Conservation (phyloP, 2,797 vertebrate genomes). For the Clamator glandarius region DNA sequence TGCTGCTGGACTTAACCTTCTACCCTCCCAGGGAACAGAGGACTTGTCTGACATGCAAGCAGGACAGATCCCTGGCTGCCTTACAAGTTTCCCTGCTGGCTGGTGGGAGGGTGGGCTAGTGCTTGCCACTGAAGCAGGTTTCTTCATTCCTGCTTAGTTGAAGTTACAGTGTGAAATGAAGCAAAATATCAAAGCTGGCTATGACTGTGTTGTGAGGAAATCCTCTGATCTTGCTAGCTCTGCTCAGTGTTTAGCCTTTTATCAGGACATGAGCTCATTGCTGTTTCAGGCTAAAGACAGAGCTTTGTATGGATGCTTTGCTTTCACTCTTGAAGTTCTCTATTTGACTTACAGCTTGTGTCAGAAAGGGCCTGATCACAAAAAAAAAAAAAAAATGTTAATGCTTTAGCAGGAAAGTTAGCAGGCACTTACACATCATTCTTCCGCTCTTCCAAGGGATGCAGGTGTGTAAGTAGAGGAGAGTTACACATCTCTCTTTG, state of each 20-base stretch:
- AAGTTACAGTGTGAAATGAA: background rate
- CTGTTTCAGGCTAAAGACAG: conserved; percentile 44
- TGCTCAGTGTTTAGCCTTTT: conserved; percentile 52
- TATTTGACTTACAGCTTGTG: conserved; percentile 26
- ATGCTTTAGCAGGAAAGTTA: conserved; percentile 48
- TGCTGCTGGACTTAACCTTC: background rate
- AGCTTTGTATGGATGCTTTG: conserved; percentile 36
- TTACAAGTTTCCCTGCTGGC: fast-evolving
- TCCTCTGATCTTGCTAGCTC: conserved; percentile 50
- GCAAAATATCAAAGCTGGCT: background rate
- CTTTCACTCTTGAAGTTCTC: conserved; percentile 27
- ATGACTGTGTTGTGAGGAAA: conserved; percentile 32
- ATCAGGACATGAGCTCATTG: conserved; percentile 28
- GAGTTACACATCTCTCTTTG: conserved; percentile 44
- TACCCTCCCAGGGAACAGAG: background rate
- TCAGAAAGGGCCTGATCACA: conserved; percentile 42
- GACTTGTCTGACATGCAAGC: background rate
- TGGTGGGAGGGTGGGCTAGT: background rate
- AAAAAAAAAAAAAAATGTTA: conserved; percentile 50
- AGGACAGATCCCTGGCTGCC: background rate
- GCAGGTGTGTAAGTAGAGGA: conserved; percentile 3
- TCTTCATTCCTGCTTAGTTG: background rate
- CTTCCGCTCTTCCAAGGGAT: background rate
- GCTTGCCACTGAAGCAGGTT: background rate
- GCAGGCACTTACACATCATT: background rate